Evolutionary conservation across 2,113 vertebrate genomes (phyloP).

Genomic region (Narcine bancroftii): DNA sequence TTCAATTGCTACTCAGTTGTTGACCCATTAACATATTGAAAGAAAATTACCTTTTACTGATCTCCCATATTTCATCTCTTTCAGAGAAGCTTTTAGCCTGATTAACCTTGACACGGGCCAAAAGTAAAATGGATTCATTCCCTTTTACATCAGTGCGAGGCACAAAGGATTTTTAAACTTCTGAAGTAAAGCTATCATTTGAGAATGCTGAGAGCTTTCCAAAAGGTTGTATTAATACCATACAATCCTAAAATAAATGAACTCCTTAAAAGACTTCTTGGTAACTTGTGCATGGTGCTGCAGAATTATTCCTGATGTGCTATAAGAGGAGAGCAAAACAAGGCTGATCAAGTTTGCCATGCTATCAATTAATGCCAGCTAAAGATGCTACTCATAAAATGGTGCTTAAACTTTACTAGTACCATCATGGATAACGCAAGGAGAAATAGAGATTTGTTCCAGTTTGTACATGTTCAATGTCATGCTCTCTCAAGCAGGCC

Average conservation of each 20-base stretch:
- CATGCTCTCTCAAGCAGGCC: background rate
- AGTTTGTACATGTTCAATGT: background rate
- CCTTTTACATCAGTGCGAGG: background rate
- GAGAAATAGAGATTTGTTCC: background rate
- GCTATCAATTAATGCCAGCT: too few species aligned
- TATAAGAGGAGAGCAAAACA: background rate
- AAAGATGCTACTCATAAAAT: background rate
- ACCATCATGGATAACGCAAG: background rate
- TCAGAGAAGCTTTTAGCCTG: background rate
- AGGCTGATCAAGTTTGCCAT: background rate
- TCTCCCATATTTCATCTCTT: background rate
- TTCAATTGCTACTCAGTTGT: background rate
- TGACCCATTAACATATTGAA: background rate
- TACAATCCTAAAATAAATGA: background rate
- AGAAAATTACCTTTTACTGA: background rate
- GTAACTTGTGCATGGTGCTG: background rate
- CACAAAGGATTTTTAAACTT: constrained; percentile 2
- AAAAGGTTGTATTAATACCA: background rate
- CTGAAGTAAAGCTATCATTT: background rate
- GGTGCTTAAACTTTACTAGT: background rate
- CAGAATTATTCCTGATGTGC: background rate
- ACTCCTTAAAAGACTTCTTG: background rate
- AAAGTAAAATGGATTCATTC: background rate
- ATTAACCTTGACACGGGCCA: background rate
- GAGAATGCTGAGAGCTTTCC: background rate